Evolutionary conservation across 64 coral and sea anemone genomes (phyloP).

Genomic region (Stichodactyla helianthus): DNA sequence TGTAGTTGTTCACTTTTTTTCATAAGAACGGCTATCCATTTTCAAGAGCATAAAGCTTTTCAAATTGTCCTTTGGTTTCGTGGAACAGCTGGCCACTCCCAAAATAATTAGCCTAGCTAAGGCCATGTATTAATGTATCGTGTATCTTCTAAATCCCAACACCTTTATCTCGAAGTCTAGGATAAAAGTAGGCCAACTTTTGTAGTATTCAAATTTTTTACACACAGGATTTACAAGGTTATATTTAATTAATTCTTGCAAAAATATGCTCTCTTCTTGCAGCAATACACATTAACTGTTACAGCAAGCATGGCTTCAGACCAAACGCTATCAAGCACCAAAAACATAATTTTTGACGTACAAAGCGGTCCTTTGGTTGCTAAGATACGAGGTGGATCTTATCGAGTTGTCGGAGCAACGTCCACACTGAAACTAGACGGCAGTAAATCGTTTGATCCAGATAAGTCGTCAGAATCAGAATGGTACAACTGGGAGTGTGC

Average conservation of each 20-base stretch:
- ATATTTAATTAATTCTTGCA: background rate
- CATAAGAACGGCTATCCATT: no score
- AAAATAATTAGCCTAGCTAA: no score
- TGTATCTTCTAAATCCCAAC: no score
- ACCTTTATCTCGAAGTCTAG: no score
- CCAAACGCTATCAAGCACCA: conserved; percentile 4
- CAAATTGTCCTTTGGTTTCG: no score
- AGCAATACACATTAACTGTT: conserved; percentile 65
- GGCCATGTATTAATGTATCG: no score
- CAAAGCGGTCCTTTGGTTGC: conserved; percentile 26
- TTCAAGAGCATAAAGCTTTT: no score
- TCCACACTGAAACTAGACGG: conserved; percentile 47
- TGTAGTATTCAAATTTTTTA: no score
- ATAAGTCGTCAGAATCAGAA: conserved; percentile 20
- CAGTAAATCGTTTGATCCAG: conserved; percentile 36
- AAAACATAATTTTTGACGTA: conserved; percentile 36
- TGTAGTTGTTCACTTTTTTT: no score
- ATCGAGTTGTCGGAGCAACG: conserved; percentile 31
- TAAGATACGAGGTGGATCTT: conserved; percentile 34
- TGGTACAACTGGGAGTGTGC: conserved; percentile 60
- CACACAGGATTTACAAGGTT: background rate
- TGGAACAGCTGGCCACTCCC: no score
- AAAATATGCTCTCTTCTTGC: background rate
- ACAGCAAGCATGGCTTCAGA: conserved; percentile 41
- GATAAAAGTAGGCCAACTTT: no score